These are phyloP conservation scores for Indicator maculatus DNA, from an alignment of 2,113 vertebrate species.

Conservation along the genomic window DNA sequence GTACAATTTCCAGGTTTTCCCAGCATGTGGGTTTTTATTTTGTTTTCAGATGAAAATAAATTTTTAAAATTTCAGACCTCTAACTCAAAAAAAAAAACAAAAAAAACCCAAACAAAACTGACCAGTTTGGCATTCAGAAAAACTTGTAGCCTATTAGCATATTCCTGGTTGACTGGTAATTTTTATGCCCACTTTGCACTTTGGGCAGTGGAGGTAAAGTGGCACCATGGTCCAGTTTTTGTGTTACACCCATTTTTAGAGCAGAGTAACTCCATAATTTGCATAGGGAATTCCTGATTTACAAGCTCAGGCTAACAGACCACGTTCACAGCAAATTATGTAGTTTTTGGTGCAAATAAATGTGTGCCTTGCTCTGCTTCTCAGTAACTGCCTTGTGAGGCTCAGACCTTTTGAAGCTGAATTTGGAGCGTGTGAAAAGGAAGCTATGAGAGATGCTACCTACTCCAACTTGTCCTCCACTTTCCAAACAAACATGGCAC, in stretches of 20 bases:
- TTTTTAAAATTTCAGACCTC: background rate
- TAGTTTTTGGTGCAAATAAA: conserved; percentile 30
- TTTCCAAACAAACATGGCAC: conserved; percentile 54
- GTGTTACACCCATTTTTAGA: background rate
- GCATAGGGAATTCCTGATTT: conserved; percentile 25
- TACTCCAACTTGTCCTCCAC: conserved; percentile 28
- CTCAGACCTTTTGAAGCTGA: background rate
- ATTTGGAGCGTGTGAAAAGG: conserved; percentile 1
- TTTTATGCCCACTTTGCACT: background rate
- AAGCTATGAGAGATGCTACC: conserved; percentile 57
- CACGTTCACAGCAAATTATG: conserved; percentile 34
- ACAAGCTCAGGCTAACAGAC: conserved; percentile 19
- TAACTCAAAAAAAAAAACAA: background rate
- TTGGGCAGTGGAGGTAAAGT: background rate
- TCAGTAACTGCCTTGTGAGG: conserved; percentile 45
- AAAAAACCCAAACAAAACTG: background rate
- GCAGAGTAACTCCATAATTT: background rate
- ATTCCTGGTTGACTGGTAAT: background rate
- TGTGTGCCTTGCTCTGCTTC: background rate
- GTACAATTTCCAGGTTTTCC: background rate
- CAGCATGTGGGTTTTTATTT: background rate
- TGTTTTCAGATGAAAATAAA: background rate
- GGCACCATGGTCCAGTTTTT: background rate
- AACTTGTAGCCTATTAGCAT: background rate
- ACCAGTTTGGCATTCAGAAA: background rate